Evolutionary conservation across 2,888 invertebrate species (phyloP).

Genomic region (Ectobius pallidus): DNA sequence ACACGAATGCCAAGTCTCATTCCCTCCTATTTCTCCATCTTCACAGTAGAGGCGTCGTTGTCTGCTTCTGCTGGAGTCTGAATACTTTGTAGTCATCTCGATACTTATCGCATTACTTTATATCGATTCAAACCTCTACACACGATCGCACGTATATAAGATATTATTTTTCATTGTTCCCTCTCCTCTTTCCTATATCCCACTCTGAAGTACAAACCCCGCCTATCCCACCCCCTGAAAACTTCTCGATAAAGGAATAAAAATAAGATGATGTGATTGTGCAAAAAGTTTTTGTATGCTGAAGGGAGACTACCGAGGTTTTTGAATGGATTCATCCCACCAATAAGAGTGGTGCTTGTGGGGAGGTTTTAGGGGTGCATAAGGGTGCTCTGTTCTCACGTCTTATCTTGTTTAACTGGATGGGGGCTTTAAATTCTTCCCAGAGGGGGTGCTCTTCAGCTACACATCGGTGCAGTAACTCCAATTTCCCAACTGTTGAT

Average conservation of each 20-base stretch:
- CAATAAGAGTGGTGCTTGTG: slow-evolving; percentile 8
- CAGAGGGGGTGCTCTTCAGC: neutral
- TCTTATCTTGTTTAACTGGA: neutral
- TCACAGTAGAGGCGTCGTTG: neutral
- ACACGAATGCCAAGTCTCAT: neutral
- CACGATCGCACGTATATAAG: neutral
- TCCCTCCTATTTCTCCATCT: neutral
- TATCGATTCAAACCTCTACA: neutral
- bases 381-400: neutral
- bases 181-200: neutral
- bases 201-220: neutral
- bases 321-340: neutral
- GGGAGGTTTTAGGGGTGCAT: neutral
- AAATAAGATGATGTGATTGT: slow-evolving; percentile 19
- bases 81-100: neutral
- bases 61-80: neutral
- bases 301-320: neutral
- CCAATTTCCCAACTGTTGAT: neutral
- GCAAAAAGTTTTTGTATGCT: slow-evolving; percentile 12
- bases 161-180: neutral
- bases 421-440: too few species aligned
- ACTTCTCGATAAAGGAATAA: neutral
- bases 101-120: neutral
- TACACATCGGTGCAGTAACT: neutral
- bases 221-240: neutral